Base-by-base conservation (phyloP, 2,888 invertebrate species). In the Cremastinae sp. region DNA sequence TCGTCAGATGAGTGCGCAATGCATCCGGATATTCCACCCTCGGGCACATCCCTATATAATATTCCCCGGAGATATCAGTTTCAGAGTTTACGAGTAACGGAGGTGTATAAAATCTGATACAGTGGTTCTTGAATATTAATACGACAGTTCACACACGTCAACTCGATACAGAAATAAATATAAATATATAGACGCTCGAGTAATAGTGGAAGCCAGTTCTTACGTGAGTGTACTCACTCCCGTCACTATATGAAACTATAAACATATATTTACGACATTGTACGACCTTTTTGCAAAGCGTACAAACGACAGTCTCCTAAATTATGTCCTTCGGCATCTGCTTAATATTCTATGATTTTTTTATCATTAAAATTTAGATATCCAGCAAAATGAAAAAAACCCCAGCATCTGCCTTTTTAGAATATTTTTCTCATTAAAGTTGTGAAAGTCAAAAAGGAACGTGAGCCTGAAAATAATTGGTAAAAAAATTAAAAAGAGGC, bases 91-190 rank as follows among this genome's bases (percentile, higher is more conserved):
- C 79, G 83, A 80, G 66, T 76, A 79, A 80, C 75, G 79, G 81
- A 82, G 79, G 82, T 80, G 82, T 84, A 83, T 83, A 84, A 85
- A 85, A 84, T 85, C 83, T 82, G 83, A 83, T 83, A 78, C 82
- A 80, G 78, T 82, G 70, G 71, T 82, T 83, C 84, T 82, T 83
- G 85, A 85, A 85, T 85, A 85, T 85, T 85, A 85, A 85, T 83
- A 81, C 45, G 56, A 68, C 68, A 58, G 37, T 47, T 62, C 55
- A 20, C 55, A 61, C 61, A 68, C 66, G 59, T 28, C 20, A 53
- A 22, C 43, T 16, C 61, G 56, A 61, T 68, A 39, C 56, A 45
- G 65, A 66, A 61, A 75, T 62, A 71, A 71, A 71, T 62, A 35
- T 56, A 22, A 39, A 66, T 49, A 4, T 12, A 9, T 53, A 14